Conservation (phyloP, 2,797 vertebrate species). For the Micromesistius poutassou region DNA sequence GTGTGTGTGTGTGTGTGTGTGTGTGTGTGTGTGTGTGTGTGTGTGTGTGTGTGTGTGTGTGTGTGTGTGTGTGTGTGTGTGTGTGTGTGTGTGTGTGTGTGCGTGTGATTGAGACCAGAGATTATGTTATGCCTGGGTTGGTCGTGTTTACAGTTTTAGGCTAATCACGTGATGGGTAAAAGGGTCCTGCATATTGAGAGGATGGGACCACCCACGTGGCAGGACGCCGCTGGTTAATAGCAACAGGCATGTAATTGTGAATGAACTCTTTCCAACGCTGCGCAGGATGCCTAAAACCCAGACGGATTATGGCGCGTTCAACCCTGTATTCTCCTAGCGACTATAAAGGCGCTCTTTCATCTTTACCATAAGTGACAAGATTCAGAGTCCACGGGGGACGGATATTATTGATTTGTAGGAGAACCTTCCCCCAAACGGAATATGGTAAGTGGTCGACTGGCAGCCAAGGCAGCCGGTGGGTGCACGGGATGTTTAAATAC, state of each 20-base stretch:
- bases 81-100: neutral
- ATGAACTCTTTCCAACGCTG: conserved; percentile 73
- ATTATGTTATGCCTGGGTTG: conserved; percentile 28
- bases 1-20: too few relatives aligned
- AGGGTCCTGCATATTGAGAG: conserved; percentile 79
- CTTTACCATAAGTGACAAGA: conserved; percentile 41
- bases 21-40: too few relatives aligned
- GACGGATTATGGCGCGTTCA: conserved; percentile 67
- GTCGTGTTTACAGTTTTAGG: conserved; percentile 61
- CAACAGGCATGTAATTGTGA: conserved; percentile 83
- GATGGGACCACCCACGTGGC: conserved; percentile 84
- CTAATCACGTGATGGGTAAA: conserved; percentile 79
- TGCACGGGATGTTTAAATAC: neutral
- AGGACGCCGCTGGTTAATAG: conserved; percentile 82
- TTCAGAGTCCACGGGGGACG: conserved; percentile 22
- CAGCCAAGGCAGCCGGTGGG: conserved; percentile 20
- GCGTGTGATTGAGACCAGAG: neutral
- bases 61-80: neutral
- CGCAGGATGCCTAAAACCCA: conserved; percentile 73
- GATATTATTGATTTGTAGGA: conserved; percentile 43
- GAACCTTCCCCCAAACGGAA: conserved; percentile 39
- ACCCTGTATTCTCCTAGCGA: conserved; percentile 51
- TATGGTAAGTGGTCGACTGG: conserved; percentile 54
- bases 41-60: too few relatives aligned
- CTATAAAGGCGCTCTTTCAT: conserved; percentile 23